These are phyloP conservation scores for Chelonia mydas DNA, from an alignment of 2,797 vertebrate species.

Conservation along the genomic window DNA sequence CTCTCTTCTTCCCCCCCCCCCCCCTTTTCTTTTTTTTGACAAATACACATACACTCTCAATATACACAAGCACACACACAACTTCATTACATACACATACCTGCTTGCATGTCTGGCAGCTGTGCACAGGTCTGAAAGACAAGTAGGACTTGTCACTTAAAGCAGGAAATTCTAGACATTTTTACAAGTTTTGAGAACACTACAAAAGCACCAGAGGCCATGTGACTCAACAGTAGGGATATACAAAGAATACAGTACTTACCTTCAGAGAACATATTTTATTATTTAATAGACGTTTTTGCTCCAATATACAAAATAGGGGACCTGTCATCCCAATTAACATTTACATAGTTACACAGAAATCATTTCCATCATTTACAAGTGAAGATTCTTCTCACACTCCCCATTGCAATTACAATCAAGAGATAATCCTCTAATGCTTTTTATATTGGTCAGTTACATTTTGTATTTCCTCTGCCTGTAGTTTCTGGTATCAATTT, in stretches of 20 bases:
- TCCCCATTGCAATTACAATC: slow-evolving; percentile 64
- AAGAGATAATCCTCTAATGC: slow-evolving; percentile 47
- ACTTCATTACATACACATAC: too few species aligned
- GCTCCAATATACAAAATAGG: slow-evolving; percentile 84
- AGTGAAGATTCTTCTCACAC: slow-evolving; percentile 38
- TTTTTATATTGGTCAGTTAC: slow-evolving; percentile 37
- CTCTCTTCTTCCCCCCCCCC: background rate
- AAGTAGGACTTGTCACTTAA: background rate
- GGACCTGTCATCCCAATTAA: slow-evolving; percentile 77
- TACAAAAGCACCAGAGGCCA: slow-evolving; percentile 19
- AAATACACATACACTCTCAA: too few species aligned
- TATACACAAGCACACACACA: too few species aligned
- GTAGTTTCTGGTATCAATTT: slow-evolving; percentile 64
- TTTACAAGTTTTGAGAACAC: background rate
- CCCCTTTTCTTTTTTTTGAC: background rate
- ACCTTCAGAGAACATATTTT: slow-evolving; percentile 85
- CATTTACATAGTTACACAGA: slow-evolving; percentile 79
- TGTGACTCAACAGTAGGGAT: slow-evolving; percentile 3
- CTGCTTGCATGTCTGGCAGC: too few species aligned
- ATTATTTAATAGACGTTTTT: slow-evolving; percentile 94
- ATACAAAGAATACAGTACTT: slow-evolving; percentile 65
- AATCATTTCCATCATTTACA: slow-evolving; percentile 73
- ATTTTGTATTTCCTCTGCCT: slow-evolving; percentile 33
- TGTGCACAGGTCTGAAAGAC: too few species aligned
- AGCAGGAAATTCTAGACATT: background rate